phyloP scores from a whole-genome alignment of 2,797 vertebrate species.

The Cirrhinus mrigala region DNA sequence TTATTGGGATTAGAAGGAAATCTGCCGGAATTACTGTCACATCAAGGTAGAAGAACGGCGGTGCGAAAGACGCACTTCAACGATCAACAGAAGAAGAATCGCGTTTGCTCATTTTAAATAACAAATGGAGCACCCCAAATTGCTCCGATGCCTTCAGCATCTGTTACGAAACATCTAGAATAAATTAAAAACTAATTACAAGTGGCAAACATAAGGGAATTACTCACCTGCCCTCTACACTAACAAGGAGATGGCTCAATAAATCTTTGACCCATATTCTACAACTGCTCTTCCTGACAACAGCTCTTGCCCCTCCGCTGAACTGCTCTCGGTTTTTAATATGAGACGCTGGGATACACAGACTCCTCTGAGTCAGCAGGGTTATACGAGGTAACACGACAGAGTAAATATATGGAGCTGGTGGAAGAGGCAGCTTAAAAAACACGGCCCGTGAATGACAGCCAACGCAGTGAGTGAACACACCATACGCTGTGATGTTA shows the following conservation, averaged over 20 bases:
- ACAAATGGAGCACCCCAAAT: constrained; percentile 8
- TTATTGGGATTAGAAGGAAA: constrained; percentile 64
- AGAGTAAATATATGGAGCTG: constrained; percentile 17
- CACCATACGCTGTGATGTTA: background rate
- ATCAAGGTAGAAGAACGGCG: constrained; percentile 20
- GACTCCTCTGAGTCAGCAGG: constrained; percentile 42
- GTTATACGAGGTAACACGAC: constrained; percentile 32
- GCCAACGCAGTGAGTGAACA: background rate
- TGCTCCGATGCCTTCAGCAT: background rate
- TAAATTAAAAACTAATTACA: constrained; percentile 41
- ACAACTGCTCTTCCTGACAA: constrained; percentile 33
- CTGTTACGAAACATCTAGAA: background rate
- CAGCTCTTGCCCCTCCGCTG: constrained; percentile 22
- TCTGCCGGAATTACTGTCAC: constrained; percentile 62
- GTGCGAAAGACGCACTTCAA: constrained; percentile 46
- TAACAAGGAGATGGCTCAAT: constrained; percentile 42
- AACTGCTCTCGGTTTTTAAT: constrained; percentile 19
- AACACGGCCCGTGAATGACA: constrained; percentile 7
- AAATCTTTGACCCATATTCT: constrained; percentile 54
- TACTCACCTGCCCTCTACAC: constrained; percentile 28
- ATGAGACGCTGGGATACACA: constrained; percentile 13
- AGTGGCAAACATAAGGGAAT: constrained; percentile 9
- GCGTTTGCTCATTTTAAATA: constrained; percentile 2
- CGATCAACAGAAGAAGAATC: background rate
- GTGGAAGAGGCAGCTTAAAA: constrained; percentile 29